Conservation (phyloP, 2,113 vertebrate species). For the Anoura caudifer region DNA sequence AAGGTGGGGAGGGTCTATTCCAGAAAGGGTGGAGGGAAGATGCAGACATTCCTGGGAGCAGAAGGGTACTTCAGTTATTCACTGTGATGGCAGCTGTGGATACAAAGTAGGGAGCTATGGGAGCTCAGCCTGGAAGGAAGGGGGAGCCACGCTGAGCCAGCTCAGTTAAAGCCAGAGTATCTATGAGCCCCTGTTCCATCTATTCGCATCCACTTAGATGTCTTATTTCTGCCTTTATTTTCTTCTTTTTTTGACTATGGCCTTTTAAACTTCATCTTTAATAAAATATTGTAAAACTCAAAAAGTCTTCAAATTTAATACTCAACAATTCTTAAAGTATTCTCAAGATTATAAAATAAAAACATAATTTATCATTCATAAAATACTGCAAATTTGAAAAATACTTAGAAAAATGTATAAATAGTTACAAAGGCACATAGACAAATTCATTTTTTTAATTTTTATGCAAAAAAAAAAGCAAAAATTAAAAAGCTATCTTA, state of each 20-base stretch:
- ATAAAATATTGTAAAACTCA: neutral
- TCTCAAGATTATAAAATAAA: neutral
- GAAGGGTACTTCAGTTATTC: neutral
- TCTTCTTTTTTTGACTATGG: neutral
- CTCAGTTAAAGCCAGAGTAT: neutral
- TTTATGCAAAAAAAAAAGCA: neutral
- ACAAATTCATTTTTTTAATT: neutral
- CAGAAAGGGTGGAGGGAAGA: neutral
- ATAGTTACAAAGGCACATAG: neutral
- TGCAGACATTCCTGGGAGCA: neutral
- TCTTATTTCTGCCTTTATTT: neutral
- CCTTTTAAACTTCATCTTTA: neutral
- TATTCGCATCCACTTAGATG: neutral
- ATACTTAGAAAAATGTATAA: neutral
- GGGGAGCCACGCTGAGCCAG: neutral
- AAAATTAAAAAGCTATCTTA: neutral
- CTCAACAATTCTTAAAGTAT: neutral
- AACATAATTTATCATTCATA: neutral
- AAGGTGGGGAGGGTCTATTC: neutral
- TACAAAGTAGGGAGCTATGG: neutral
- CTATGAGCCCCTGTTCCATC: neutral
- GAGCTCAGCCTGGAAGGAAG: neutral
- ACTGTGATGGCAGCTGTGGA: neutral
- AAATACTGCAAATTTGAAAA: neutral
- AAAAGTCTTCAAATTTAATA: neutral